Percentiles rank a stretch among this genome's conserved stretches.
These are phyloP conservation scores for Amphipyra tragopoginis DNA, from an alignment of 2,888 invertebrate species.

Conservation along the genomic window DNA sequence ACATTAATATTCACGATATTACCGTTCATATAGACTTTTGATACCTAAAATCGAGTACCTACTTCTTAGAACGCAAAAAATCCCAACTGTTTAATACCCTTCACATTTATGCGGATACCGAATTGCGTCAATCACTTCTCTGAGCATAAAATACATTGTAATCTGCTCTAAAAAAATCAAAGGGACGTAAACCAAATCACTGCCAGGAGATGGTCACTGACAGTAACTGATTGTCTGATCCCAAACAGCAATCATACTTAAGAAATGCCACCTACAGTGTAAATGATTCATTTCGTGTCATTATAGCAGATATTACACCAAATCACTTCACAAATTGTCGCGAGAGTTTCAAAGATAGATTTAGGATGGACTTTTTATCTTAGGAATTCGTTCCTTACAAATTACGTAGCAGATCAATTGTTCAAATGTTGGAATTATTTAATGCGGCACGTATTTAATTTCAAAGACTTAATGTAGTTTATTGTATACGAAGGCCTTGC, in stretches of 20 bases:
- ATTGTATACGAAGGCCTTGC: too few relatives aligned
- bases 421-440: too few relatives aligned
- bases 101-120: not conserved
- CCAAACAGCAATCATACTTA: constrained; percentile 35
- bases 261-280: constrained; percentile 17
- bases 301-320: constrained; percentile 14
- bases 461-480: too few relatives aligned
- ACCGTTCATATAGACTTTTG: not conserved
- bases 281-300: constrained; percentile 25
- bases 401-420: not conserved
- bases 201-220: constrained; percentile 10
- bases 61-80: constrained; percentile 16
- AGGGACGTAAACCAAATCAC: constrained; percentile 3
- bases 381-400: not conserved
- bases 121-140: constrained; percentile 3
- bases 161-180: not conserved
- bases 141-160: not conserved
- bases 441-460: too few relatives aligned
- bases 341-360: constrained; percentile 4
- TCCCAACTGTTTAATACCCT: not conserved
- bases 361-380: not conserved
- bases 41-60: constrained; percentile 3
- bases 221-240: constrained; percentile 22
- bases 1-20: constrained; percentile 11
- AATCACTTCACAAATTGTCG: constrained; percentile 15